These are phyloP conservation scores for Chiridota heheva DNA, from an alignment of 35 echinoderm and acorn worm species.

Conservation along the genomic window DNA sequence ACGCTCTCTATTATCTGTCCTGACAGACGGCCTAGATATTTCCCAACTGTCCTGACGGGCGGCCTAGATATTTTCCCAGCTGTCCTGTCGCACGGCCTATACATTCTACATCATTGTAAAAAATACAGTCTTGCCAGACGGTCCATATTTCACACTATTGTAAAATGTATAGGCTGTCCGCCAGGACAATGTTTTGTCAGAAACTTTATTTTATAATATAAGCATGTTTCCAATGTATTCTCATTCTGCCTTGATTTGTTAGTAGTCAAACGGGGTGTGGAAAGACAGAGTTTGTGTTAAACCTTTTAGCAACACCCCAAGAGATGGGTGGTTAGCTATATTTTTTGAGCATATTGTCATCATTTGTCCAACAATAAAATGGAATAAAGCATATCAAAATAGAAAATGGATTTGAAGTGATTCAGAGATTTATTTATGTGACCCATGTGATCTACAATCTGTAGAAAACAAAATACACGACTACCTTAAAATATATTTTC, in stretches of 20 bases:
- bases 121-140: too few relatives aligned
- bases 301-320: conserved; percentile 32
- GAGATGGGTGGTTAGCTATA: too few relatives aligned
- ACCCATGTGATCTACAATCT: not conserved
- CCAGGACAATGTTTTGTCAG: too few relatives aligned
- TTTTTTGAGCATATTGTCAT: conserved; percentile 42
- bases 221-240: conserved; percentile 18
- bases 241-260: conserved; percentile 24
- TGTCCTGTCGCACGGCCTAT: too few relatives aligned
- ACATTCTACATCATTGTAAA: too few relatives aligned
- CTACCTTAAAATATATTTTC: not conserved
- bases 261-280: conserved; percentile 30
- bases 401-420: conserved; percentile 29
- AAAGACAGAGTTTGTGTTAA: conserved; percentile 29
- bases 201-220: too few relatives aligned
- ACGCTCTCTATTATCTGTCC: conserved; percentile 1
- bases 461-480: not conserved
- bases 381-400: conserved; percentile 27
- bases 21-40: too few relatives aligned
- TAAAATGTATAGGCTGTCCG: too few relatives aligned
- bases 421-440: not conserved
- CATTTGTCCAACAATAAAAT: conserved; percentile 19
- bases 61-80: too few relatives aligned
- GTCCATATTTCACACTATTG: too few relatives aligned
- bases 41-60: too few relatives aligned